These are phyloP conservation scores for Triplophysa dalaica DNA, from an alignment of 2,113 vertebrate genomes.

Conservation along the genomic window DNA sequence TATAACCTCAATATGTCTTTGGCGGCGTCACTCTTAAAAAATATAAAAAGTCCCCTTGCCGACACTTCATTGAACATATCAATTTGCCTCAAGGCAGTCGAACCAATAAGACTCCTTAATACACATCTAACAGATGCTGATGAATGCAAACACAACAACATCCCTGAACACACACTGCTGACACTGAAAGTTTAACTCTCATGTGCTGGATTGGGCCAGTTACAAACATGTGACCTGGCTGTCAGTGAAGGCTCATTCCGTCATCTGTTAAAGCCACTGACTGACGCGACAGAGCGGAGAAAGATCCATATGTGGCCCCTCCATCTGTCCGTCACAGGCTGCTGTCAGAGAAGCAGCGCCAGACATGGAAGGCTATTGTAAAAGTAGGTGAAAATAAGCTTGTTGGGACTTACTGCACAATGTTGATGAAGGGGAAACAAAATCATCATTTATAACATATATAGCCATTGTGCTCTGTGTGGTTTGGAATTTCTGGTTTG, in stretches of 20 bases:
- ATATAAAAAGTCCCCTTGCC: conserved; percentile 14
- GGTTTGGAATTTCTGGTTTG: too few relatives aligned
- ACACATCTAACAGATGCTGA: neutral
- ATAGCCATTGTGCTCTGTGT: too few relatives aligned
- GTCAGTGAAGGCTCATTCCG: conserved; percentile 12
- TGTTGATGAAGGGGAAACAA: too few relatives aligned
- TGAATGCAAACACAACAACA: conserved; percentile 19
- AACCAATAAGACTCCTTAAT: neutral
- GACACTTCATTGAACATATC: conserved; percentile 25
- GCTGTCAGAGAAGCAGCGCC: conserved; percentile 1
- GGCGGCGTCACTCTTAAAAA: neutral
- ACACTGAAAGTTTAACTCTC: conserved; percentile 8
- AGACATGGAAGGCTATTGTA: neutral
- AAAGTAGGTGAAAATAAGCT: neutral
- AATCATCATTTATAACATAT: too few relatives aligned
- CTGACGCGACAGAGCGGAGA: neutral
- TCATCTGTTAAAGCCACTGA: conserved; percentile 2
- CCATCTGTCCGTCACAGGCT: conserved; percentile 30
- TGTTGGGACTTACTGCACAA: too few relatives aligned
- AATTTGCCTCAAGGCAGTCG: conserved; percentile 17
- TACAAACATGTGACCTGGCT: conserved; percentile 25
- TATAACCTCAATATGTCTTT: neutral
- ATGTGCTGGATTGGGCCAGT: neutral
- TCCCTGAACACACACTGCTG: neutral
- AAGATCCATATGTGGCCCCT: conserved; percentile 15